Base-by-base conservation (phyloP, 2,797 vertebrate species). In the Cheracebus regulus region DNA sequence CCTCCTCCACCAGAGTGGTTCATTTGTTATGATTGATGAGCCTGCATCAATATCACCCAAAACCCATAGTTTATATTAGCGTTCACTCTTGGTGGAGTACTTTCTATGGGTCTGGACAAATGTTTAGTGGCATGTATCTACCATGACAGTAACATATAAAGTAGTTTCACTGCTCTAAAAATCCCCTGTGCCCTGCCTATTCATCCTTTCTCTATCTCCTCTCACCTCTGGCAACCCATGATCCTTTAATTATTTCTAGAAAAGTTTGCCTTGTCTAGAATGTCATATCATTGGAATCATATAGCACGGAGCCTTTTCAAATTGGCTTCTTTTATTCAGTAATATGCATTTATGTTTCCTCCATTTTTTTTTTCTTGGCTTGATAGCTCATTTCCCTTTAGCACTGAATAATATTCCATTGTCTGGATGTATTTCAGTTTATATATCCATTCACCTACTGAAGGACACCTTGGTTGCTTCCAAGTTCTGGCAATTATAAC, bases 1-100 rank as follows among this genome's bases (percentile, higher is more conserved):
- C 7, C 67, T 8, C 17, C 44, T 7, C 52, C 3, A 2, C 19
- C 7, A 50, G 33, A 44, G 14, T 0, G 5, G 50, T 4, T 24
- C 4, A 7, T 46, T 46, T 46, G 11, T 33, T 46, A 52, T 2
- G 28, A 13, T 0, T 14, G 8, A 33, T 55, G 64, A 80, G 5
- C 28, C 28, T 39, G 9, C n/a, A 4, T 24, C 58, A 58, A 4
- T 22, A 11, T 36, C 44, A 39, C 78, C 78, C 7, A 2, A 20
- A 48, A 26, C 10, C 41, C 11, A 11, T 0, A 6, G 0, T 58
- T 36, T 10, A 22, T 20, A 55, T 24, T 67, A 50, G 17, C 3
- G 2, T 20, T 75, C 41, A 24, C 46, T 33, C 30, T 2, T 82
- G 44, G 26, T 44, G 28, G 13, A n/a, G 5, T n/a, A 3, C 4